Conservation (phyloP, 1,140 invertebrate genomes). For the Stegodyphus mimosarum region DNA sequence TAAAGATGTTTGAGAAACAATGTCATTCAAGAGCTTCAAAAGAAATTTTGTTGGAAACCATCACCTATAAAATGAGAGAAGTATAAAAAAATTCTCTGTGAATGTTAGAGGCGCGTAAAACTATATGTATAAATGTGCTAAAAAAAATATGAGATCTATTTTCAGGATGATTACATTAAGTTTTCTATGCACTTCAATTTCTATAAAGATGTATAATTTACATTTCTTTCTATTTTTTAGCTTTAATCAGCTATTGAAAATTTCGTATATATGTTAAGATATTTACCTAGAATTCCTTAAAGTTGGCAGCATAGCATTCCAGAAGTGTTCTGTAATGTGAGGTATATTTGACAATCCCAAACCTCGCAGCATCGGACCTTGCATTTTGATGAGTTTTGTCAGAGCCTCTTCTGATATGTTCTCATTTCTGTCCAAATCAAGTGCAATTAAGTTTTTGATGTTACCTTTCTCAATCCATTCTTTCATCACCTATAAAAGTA, state of each 20-base stretch:
- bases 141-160: no score
- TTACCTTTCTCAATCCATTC: conserved; percentile 89
- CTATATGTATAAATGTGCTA: no score
- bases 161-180: no score
- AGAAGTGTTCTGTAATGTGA: conserved; percentile 96
- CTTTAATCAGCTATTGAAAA: not conserved
- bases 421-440: conserved; percentile 95
- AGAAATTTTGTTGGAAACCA: no score
- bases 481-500: conserved; percentile 63
- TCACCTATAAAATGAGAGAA: no score
- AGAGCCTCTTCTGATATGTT: conserved; percentile 93
- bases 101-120: no score
- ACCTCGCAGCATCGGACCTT: conserved; percentile 88
- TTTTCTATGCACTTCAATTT: no score
- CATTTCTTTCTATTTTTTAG: not conserved
- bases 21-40: no score
- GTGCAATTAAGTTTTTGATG: conserved; percentile 82
- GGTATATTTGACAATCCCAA: conserved; percentile 94
- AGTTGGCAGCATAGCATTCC: conserved; percentile 90
- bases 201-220: no score
- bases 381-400: conserved; percentile 87
- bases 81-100: no score
- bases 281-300: conserved; percentile 89
- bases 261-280: conserved; percentile 7
- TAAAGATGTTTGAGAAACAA: no score